Conservation (phyloP, 2,888 invertebrate genomes). For the Amphipyra berbera region DNA sequence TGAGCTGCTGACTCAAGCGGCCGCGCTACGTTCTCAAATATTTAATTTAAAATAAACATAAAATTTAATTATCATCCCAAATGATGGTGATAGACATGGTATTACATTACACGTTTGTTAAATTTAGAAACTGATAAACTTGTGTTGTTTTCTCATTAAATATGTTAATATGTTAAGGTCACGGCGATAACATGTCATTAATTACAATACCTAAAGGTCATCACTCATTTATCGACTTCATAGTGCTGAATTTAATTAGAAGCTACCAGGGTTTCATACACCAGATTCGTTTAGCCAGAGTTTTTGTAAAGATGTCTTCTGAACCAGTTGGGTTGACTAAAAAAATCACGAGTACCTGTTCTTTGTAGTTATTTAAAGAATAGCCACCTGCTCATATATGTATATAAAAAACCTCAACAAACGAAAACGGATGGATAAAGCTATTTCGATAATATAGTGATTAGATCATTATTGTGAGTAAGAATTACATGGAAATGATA, state of each 20-base stretch:
- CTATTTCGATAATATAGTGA: too few relatives aligned
- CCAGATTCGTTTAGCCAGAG: too few relatives aligned
- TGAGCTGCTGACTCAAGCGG: slow-evolving; percentile 1
- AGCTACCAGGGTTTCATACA: too few relatives aligned
- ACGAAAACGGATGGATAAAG: too few relatives aligned
- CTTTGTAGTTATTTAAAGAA: too few relatives aligned
- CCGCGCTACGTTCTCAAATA: slow-evolving; percentile 2
- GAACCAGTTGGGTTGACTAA: too few relatives aligned
- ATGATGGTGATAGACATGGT: slow-evolving; percentile 4
- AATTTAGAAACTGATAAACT: background rate
- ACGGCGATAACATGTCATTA: background rate
- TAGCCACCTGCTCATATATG: too few relatives aligned
- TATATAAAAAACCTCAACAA: too few relatives aligned
- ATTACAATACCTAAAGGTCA: background rate
- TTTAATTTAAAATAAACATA: slow-evolving; percentile 16
- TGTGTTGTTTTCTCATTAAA: background rate
- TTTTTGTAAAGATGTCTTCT: too few relatives aligned
- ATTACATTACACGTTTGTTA: background rate
- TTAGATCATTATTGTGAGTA: too few relatives aligned
- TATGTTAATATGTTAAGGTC: slow-evolving; percentile 2
- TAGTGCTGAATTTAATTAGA: background rate
- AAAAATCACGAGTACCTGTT: too few relatives aligned
- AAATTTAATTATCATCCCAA: slow-evolving; percentile 17
- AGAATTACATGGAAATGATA: too few relatives aligned
- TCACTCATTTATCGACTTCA: background rate